Evolutionary conservation across 2,797 vertebrate species (phyloP).

Genomic region (Lacerta viridis): DNA sequence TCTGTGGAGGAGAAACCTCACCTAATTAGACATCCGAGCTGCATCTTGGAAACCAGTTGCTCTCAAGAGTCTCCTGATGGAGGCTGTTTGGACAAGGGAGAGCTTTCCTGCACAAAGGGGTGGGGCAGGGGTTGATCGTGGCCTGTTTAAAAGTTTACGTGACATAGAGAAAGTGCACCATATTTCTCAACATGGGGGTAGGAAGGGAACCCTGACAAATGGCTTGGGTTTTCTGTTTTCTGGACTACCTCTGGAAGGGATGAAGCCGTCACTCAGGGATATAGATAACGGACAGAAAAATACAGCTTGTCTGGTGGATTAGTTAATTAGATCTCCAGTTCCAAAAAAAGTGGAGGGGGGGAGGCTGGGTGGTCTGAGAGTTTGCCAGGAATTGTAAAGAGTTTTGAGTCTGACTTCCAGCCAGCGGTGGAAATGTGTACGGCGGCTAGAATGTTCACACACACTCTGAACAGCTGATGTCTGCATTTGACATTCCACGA

Average conservation of each 20-base stretch:
- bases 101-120: too few relatives aligned
- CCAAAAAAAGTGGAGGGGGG: slow-evolving; percentile 4
- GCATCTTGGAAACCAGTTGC: slow-evolving; percentile 34
- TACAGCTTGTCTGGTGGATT: slow-evolving; percentile 22
- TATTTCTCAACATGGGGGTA: background rate
- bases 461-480: background rate
- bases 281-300: slow-evolving; percentile 51
- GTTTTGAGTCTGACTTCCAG: slow-evolving; percentile 11
- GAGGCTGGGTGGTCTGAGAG: slow-evolving; percentile 47
- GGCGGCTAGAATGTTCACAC: too few relatives aligned
- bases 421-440: background rate
- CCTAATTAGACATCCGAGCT: slow-evolving; percentile 40
- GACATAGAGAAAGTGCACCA: background rate
- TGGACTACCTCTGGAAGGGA: slow-evolving; percentile 39
- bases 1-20: background rate
- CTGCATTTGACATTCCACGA: background rate
- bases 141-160: too few relatives aligned
- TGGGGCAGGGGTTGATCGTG: too few relatives aligned
- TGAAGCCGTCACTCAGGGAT: background rate
- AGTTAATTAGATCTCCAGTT: slow-evolving; percentile 28
- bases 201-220: slow-evolving; percentile 36
- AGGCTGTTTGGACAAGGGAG: background rate
- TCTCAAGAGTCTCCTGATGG: background rate
- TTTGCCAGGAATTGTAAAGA: slow-evolving; percentile 41
- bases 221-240: rapidly evolving